A percentile compares a stretch with the other conserved stretches of the same genome.
Evolutionary conservation across 2,797 vertebrate genomes (phyloP).

Genomic region (Eurystomus glaucurus): DNA sequence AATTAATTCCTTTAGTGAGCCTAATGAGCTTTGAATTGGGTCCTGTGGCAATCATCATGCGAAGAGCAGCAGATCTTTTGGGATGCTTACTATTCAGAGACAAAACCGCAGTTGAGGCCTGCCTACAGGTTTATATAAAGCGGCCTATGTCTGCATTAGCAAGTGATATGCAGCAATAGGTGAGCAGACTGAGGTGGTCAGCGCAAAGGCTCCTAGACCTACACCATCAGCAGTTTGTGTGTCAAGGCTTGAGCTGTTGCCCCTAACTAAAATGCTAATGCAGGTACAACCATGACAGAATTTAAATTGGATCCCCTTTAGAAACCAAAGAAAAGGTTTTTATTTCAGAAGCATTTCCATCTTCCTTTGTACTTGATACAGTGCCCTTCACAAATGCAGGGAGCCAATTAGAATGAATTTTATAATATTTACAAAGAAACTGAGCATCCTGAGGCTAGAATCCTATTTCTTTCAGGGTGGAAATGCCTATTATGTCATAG

Average conservation of each 20-base stretch:
- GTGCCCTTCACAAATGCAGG: not conserved
- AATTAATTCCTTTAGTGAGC: not conserved
- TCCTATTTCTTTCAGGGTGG: not conserved
- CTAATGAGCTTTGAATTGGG: not conserved
- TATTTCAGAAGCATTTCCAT: not conserved
- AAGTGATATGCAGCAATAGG: not conserved
- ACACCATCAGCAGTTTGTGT: not conserved
- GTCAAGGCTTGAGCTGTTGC: not conserved
- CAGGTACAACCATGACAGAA: not conserved
- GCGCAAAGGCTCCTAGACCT: not conserved
- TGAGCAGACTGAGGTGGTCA: not conserved
- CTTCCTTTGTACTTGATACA: not conserved
- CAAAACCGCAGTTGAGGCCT: not conserved
- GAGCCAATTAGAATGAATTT: not conserved
- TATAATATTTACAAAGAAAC: not conserved
- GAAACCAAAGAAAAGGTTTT: not conserved
- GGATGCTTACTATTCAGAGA: not conserved
- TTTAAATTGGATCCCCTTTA: not conserved
- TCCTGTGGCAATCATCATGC: not conserved
- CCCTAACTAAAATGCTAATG: not conserved
- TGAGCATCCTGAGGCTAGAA: not conserved
- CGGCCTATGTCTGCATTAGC: accelerated
- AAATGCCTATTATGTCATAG: not conserved
- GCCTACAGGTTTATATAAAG: not conserved
- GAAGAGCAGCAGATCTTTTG: not conserved